Conservation (phyloP, 2,888 invertebrate species). For the Melipona bicolor region DNA sequence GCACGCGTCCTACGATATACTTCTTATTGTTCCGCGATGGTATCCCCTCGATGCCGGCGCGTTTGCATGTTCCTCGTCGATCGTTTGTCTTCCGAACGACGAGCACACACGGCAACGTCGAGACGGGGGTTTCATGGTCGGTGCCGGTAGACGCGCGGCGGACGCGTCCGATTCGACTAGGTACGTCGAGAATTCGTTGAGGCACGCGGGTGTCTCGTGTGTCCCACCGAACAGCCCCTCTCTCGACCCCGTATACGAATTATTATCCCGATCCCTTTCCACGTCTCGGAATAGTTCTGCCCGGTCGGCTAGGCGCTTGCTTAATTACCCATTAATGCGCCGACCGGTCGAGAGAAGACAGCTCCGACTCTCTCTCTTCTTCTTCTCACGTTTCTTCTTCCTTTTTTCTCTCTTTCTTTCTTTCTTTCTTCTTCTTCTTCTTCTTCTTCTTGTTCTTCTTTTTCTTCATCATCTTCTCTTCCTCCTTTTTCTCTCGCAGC, state of each 20-base stretch:
- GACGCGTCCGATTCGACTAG: conserved; percentile 46
- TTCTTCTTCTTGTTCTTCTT: not conserved
- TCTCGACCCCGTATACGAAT: conserved; percentile 56
- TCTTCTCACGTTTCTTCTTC: not conserved
- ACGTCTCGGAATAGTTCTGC: conserved; percentile 64
- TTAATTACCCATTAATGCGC: conserved; percentile 70
- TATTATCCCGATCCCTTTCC: conserved; percentile 67
- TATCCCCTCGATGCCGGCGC: conserved; percentile 70
- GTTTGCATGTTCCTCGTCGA: conserved; percentile 73
- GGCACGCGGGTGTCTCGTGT: conserved; percentile 59
- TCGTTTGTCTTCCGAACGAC: conserved; percentile 73
- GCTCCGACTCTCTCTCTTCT: conserved; percentile 8
- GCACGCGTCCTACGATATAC: conserved; percentile 76
- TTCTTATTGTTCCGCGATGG: conserved; percentile 77
- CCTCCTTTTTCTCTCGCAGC: not conserved
- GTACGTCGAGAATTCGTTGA: conserved; percentile 70
- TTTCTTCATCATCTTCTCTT: not conserved
- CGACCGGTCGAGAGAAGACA: conserved; percentile 38
- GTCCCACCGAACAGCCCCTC: conserved; percentile 10
- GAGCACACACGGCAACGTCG: conserved; percentile 58
- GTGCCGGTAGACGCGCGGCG: conserved; percentile 37
- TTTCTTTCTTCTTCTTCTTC: not conserved
- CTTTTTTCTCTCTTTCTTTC: not conserved
- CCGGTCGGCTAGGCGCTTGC: conserved; percentile 52
- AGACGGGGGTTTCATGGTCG: conserved; percentile 26